Evolutionary conservation across 2,797 vertebrate genomes (phyloP), one percentile per base, ranked within the genome.

Genomic region (Merluccius polli): DNA sequence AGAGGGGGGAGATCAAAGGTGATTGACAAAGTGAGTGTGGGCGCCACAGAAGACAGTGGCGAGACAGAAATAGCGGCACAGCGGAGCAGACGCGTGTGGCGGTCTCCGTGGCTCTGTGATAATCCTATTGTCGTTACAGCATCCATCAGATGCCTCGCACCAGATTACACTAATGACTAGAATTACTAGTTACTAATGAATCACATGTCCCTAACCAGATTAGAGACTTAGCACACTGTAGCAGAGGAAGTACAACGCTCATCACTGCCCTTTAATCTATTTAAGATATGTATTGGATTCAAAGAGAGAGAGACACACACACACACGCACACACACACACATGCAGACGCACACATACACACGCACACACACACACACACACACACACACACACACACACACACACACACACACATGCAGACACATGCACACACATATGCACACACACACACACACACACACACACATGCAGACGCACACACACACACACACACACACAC

Each of bases 201-300:
- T 88, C 80, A 81, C 85, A 89, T 87, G 78, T 76, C 74, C 59
- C 73, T 84, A 84, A 90, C 81, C 78, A 86, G 90, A 89, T 91
- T 88, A 87, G 74, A 83, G 81, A 48, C 16, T 52, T 76, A 85
- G 79, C 85, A 87, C 86, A 88, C 80, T 52, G 44, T 52, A 52
- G 44, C 16, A 52, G 44, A 48, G 87, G 82, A 87, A 41, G 38
- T 12, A 41, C 44, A 7, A 15, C 44, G 44, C 44, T 21, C 16
- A 15, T 52, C 44, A 6, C 13, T 12, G 12, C 38, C 16, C 38
- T 41, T 12, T 16, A 41, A 41, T 41, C 11, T 41, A 41, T 41
- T 41, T 41, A 41, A 41, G 38, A 41, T 41, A 41, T 12, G 38
- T 12, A 12, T 41, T 41, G 44, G n/a, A n/a, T n/a, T 21, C 44